Base-by-base conservation (phyloP, 2,888 invertebrate species). In the Campoletis raptor region DNA sequence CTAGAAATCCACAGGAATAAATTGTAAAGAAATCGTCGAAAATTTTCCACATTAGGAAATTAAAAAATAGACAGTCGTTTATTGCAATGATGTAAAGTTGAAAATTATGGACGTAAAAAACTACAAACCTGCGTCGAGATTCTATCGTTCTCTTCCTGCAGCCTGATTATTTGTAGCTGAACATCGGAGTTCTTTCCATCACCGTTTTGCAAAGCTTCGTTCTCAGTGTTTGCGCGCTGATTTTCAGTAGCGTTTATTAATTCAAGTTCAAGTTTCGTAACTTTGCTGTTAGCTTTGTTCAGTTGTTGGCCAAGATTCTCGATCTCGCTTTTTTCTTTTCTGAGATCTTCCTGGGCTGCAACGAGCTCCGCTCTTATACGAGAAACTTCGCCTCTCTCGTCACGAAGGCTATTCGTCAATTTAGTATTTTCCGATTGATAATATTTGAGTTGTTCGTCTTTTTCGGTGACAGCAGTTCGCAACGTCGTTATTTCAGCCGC, bases 131-230 rank as follows among this genome's bases (percentile, higher is more conserved):
- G 94, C 73, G 91, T 92, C 64, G 95, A 94, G 85, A 95, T 94
- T 90, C 95, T 95, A 72, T 96, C 95, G 15, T 95, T 92, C 78
- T 96, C 95, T 45, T 96, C 96, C 82, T 95, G 95, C 21, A 95
- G 90, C 88, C 95, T 95, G 30, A 95, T 95, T 48, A 94, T 89
- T 76, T 91, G 89, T 40, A 93, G 83, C 37, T 93, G 91, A 45
- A 86, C 81, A 0, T 92, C 92, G 57, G 67, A 88, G 0, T 85
- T 84, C 66, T 89, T 89, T 66, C 89, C 89, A 40, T 90, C 89
- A n/a, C 82, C 89, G 30, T 81, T 89, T 57, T 91, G 90, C 42
- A 92, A 64, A 81, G 89, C 89, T 48, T 89, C 90, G 52, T 90
- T 48, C 64, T 91, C 91, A n/a, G 74, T 67, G n/a, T 90, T 89